phyloP scores from a whole-genome alignment of 2,797 vertebrate species.

The Erethizon dorsatum region DNA sequence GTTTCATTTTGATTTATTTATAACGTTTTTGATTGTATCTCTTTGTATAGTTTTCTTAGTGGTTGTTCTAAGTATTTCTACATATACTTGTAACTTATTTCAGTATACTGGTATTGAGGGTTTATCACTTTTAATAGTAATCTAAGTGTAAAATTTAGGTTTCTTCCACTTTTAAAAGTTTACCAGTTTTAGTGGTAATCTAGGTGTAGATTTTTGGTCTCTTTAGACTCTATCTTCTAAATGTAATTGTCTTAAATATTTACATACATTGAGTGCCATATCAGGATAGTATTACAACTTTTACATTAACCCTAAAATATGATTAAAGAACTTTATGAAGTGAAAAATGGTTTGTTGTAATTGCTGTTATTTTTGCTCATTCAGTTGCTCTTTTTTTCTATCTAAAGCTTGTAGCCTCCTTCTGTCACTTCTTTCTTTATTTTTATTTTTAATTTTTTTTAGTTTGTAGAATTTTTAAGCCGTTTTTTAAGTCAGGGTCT shows the following conservation, averaged over 20 bases:
- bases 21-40: not conserved
- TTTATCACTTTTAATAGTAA: not conserved
- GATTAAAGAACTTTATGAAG: not conserved
- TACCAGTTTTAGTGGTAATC: not conserved
- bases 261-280: not conserved
- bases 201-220: not conserved
- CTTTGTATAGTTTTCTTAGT: not conserved
- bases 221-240: not conserved
- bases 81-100: not conserved
- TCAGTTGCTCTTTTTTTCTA: not conserved
- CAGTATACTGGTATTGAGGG: not conserved
- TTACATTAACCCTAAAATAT: not conserved
- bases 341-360: not conserved
- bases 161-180: not conserved
- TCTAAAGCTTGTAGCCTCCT: no score
- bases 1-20: constrained; percentile 41
- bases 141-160: not conserved
- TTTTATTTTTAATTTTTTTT: not conserved
- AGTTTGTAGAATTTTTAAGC: not conserved
- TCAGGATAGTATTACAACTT: not conserved
- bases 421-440: not conserved
- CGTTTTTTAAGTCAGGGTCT: not conserved
- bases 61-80: not conserved
- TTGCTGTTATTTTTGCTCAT: not conserved
- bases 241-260: not conserved